Evolutionary conservation across 2,113 vertebrate genomes (phyloP).

Genomic region (Vulpes vulpes): DNA sequence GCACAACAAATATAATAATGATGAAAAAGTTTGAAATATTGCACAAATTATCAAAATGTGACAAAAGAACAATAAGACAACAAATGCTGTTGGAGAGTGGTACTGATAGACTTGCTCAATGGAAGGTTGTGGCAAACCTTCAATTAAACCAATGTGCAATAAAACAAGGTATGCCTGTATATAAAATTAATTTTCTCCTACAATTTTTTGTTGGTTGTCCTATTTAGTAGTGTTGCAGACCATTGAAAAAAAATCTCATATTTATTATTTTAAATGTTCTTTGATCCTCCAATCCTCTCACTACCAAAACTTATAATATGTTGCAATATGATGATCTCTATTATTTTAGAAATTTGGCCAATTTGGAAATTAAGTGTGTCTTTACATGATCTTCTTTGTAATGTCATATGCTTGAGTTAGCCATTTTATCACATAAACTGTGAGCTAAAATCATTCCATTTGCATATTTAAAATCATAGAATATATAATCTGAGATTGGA

Average conservation of each 20-base stretch:
- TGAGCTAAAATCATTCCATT: background rate
- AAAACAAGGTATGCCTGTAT: background rate
- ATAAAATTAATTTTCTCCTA: background rate
- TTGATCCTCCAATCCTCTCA: background rate
- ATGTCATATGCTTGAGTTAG: background rate
- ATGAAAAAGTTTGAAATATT: background rate
- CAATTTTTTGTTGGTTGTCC: background rate
- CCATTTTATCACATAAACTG: background rate
- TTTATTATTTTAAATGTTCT: background rate
- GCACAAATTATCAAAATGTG: background rate
- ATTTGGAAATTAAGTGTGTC: background rate
- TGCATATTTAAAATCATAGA: background rate
- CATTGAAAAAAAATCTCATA: background rate
- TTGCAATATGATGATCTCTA: background rate
- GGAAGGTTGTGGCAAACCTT: background rate
- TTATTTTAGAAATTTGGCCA: background rate
- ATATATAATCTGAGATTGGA: background rate
- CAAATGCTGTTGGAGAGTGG: background rate
- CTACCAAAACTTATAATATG: background rate
- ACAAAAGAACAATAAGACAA: background rate
- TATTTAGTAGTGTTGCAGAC: background rate
- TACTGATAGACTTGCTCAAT: background rate
- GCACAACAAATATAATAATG: background rate
- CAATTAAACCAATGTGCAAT: background rate
- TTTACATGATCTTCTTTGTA: background rate